phyloP scores from a whole-genome alignment of 1,140 invertebrate species.

The Tribolium castaneum region DNA sequence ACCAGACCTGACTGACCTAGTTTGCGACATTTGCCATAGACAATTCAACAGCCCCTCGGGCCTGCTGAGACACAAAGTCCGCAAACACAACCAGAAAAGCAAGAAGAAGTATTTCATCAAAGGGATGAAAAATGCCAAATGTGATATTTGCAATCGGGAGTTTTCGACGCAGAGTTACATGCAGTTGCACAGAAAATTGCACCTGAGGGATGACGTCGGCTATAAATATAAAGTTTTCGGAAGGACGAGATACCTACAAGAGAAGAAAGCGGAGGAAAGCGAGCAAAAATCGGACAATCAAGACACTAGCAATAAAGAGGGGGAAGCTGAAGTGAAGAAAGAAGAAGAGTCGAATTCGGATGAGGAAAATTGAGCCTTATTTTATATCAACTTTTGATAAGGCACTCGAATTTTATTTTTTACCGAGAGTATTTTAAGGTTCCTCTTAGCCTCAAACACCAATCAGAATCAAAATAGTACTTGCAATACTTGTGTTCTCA shows the following conservation, averaged over 20 bases:
- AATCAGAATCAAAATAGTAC: background rate
- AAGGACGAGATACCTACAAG: slow-evolving; percentile 50
- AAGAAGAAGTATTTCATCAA: slow-evolving; percentile 61
- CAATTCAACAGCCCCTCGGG: slow-evolving; percentile 54
- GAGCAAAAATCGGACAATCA: slow-evolving; percentile 33
- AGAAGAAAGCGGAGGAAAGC: slow-evolving; percentile 31
- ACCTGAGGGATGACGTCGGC: slow-evolving; percentile 56
- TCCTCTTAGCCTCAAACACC: background rate
- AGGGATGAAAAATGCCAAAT: slow-evolving; percentile 60
- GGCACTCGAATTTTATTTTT: background rate
- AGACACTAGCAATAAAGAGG: slow-evolving; percentile 21
- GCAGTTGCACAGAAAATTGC: slow-evolving; percentile 58
- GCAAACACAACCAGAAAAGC: slow-evolving; percentile 58
- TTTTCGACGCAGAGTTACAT: slow-evolving; percentile 61
- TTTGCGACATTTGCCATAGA: slow-evolving; percentile 56
- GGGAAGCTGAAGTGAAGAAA: slow-evolving; percentile 2
- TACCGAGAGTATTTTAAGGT: background rate
- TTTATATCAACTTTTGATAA: slow-evolving; percentile 27
- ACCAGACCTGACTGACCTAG: slow-evolving; percentile 31
- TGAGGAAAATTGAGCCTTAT: slow-evolving; percentile 36
- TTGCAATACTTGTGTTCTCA: background rate
- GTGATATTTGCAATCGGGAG: slow-evolving; percentile 60
- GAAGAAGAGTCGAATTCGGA: slow-evolving; percentile 34
- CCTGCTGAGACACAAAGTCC: slow-evolving; percentile 56
- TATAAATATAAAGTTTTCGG: slow-evolving; percentile 59